Evolutionary conservation across 2,113 vertebrate genomes (phyloP).

Genomic region (human (Homo sapiens)): DNA sequence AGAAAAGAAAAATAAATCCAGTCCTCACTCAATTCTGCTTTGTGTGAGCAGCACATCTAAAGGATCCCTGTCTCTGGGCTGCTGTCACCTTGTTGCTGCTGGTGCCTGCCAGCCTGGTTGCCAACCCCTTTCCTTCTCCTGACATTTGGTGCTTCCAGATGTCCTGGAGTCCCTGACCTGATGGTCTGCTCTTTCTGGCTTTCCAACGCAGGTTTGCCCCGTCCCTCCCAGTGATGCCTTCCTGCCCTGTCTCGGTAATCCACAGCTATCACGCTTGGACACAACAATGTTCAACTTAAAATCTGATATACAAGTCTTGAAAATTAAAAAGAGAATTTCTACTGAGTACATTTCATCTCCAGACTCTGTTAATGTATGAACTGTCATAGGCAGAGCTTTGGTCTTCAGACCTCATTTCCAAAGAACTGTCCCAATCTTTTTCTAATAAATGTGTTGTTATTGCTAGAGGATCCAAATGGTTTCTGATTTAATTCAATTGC

Average conservation of each 20-base stretch:
- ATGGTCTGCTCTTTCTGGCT: neutral
- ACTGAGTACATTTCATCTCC: neutral
- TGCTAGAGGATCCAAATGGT: constrained; percentile 65
- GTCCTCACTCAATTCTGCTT: too few relatives aligned
- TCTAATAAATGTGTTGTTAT: constrained; percentile 6
- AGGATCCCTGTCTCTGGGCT: neutral
- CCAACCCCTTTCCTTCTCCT: neutral
- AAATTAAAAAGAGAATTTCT: neutral
- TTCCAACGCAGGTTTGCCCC: neutral
- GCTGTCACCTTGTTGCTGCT: neutral
- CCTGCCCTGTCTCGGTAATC: neutral
- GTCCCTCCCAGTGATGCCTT: too few relatives aligned
- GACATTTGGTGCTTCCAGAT: neutral
- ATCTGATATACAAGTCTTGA: neutral
- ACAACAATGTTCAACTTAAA: neutral
- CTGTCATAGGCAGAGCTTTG: neutral
- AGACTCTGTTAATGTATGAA: neutral
- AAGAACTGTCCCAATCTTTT: neutral
- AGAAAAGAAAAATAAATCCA: too few relatives aligned
- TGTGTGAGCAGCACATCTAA: rapidly evolving
- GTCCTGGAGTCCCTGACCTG: neutral
- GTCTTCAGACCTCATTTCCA: constrained; percentile 9
- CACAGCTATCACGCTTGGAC: neutral
- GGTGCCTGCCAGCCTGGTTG: rapidly evolving
- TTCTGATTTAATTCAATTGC: constrained; percentile 68